Evolutionary conservation across 2,113 vertebrate species (phyloP), one percentile per base, ranked within the genome.

Genomic region (Cinclus mexicanus): DNA sequence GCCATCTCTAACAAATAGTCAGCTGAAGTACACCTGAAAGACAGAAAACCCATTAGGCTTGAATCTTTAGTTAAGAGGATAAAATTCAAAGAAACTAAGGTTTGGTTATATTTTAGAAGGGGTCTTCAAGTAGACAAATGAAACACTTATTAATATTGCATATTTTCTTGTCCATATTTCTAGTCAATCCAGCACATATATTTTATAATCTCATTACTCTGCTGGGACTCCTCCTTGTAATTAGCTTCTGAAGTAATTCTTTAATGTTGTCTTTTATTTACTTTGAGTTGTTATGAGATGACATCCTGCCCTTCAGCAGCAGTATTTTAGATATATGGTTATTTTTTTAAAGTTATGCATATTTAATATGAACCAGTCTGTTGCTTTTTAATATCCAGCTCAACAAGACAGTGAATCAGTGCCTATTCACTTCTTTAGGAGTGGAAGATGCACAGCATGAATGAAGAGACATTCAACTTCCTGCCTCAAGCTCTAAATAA

Each of bases 241-340:
- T 90, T 79, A 95, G 65, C 14, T 89, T 93, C 41, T 74, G 42
- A 89, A 74, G 55, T 82, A 89, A 74, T 92, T 87, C 52, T 94
- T 84, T 77, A 93, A 75, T 92, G 44, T 19, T 22, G 10, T 50
- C 77, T 79, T 88, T 53, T 71, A 31, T 87, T 94, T 90, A 77
- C 44, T 84, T 87, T 33, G 80, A 65, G 47, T 68, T 79, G 41
- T 83, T 93, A 60, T 26, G 83, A 90, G 56, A 81, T 49, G 53
- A 56, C 0, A 1, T 46, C 39, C 70, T 93, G 41, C 63, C 56
- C 49, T 61, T 90, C 50, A 74, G 59, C 60, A 75, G 78, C 59
- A 70, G 46, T 72, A 61, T 46, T 76, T 79, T 42, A 31, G 46
- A 67, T 18, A 69, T 11, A 46, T 47, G 50, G 26, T 20, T 89